phyloP scores from a whole-genome alignment of 2,797 vertebrate species.

The Agapornis canus region DNA sequence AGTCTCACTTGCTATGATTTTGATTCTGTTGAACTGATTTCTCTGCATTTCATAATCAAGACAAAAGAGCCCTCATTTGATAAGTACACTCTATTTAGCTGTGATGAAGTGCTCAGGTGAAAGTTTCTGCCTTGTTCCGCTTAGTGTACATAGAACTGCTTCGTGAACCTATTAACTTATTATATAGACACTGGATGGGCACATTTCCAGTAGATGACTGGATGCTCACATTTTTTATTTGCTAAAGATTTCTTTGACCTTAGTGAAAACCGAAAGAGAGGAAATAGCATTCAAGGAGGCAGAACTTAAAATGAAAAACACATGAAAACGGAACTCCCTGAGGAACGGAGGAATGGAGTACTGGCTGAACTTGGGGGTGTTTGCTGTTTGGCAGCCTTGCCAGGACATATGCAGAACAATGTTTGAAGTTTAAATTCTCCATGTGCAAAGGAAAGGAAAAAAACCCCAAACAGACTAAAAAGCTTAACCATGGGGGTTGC shows the following conservation, averaged over 20 bases:
- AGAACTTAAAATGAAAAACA: slow-evolving; percentile 78
- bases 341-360: slow-evolving; percentile 63
- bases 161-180: slow-evolving; percentile 39
- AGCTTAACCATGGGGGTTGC: background rate
- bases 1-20: background rate
- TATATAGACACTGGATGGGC: slow-evolving; percentile 60
- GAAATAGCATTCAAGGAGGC: slow-evolving; percentile 73
- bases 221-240: slow-evolving; percentile 69
- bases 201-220: slow-evolving; percentile 59
- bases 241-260: slow-evolving; percentile 73
- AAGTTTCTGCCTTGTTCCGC: background rate
- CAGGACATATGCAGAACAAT: background rate
- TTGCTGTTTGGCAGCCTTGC: slow-evolving; percentile 23
- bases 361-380: slow-evolving; percentile 37
- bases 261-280: slow-evolving; percentile 71
- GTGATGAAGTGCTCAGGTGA: background rate
- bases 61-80: background rate
- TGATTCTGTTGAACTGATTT: background rate
- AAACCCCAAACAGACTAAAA: background rate
- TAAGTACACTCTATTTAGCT: background rate
- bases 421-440: slow-evolving; percentile 19
- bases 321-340: slow-evolving; percentile 68
- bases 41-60: background rate
- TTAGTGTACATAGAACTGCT: background rate
- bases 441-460: background rate